Percentiles rank a stretch among this genome's conserved stretches.
Conservation (phyloP, 1,140 invertebrate genomes). For the Dufourea novaeangliae region DNA sequence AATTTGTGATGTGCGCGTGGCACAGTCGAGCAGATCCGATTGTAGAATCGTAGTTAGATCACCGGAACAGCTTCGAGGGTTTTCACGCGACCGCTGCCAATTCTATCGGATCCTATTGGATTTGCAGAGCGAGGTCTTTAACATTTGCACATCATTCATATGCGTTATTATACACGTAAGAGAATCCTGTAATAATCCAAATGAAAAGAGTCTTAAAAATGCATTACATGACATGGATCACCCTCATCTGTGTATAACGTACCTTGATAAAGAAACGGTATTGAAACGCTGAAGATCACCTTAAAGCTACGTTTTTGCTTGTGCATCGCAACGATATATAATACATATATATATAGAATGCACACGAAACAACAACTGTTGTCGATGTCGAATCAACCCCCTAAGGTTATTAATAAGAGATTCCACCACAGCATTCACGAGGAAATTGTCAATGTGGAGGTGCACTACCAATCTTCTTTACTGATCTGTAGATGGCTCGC, state of each 20-base stretch:
- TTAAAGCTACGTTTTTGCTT: neutral
- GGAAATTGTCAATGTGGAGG: neutral
- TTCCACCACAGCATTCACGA: too few relatives aligned
- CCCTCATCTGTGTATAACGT: conserved; percentile 64
- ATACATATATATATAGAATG: too few relatives aligned
- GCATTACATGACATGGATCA: conserved; percentile 50
- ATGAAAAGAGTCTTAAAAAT: conserved; percentile 41
- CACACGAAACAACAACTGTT: too few relatives aligned
- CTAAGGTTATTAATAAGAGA: too few relatives aligned
- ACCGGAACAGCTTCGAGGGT: neutral
- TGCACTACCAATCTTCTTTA: neutral
- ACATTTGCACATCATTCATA: conserved; percentile 45
- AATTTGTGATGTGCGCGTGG: conserved; percentile 56
- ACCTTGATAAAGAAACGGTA: conserved; percentile 56
- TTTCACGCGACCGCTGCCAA: conserved; percentile 19
- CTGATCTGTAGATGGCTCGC: too few relatives aligned
- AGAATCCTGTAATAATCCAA: conserved; percentile 59
- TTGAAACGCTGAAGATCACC: conserved; percentile 26
- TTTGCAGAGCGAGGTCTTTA: conserved; percentile 17
- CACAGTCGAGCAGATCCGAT: conserved; percentile 50
- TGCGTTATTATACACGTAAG: conserved; percentile 26
- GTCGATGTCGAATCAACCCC: too few relatives aligned
- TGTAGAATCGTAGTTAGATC: conserved; percentile 18
- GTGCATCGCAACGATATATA: neutral
- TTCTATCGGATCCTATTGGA: conserved; percentile 1